Base-by-base conservation (phyloP, 64 coral and sea anemone genomes). In the Catalaphyllia jardinei region DNA sequence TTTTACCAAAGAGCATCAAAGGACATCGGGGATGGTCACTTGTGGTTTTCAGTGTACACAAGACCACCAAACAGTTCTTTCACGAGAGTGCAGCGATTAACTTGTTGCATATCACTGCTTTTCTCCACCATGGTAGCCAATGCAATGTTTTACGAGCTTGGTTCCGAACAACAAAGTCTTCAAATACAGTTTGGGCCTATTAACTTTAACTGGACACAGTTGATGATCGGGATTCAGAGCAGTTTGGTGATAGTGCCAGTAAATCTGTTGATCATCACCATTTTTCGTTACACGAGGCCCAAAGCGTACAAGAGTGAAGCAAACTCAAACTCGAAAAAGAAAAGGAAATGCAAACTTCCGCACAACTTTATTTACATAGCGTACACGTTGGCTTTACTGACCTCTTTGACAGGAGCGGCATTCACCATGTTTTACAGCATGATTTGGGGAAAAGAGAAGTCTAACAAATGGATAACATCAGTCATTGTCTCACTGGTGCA, bases 361-460 rank as follows among this genome's bases (percentile, higher is more conserved):
- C 62, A 91, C 18, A 82, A 84, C 69, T 98, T 78, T 60, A 61
- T 91, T 33, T 88, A 91, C 62, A 31, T 93, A 29, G 92, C 73
- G 3, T 98, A 94, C 24, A 25, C 75, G 10, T 16, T 98, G 33
- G 71, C 88, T 8, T 80, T 79, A 4, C 27, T 86, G 1, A 90
- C 76, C 0, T 82, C 77, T 60, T 63, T 91, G 28, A 51, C 78
- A 1, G 88, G 92, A 4, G 95, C 95, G 1, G 51, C 72, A 25
- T 87, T 98, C 30, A 86, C 89, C 11, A 49, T 91, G 0, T 91
- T 98, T 25, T 98, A 98, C 38, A 91, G 92, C 35, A 88, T 98
- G 89, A 62, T 84, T 13, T 98, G 91, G 91, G 95, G 95, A 3
- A 93, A 39, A 25, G 95, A 94, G 17, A 94, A 94, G 76, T 90